Evolutionary conservation across 2,797 vertebrate species (phyloP), one percentile per base, ranked within the genome.

Genomic region (Scolopax bukidnonensis): DNA sequence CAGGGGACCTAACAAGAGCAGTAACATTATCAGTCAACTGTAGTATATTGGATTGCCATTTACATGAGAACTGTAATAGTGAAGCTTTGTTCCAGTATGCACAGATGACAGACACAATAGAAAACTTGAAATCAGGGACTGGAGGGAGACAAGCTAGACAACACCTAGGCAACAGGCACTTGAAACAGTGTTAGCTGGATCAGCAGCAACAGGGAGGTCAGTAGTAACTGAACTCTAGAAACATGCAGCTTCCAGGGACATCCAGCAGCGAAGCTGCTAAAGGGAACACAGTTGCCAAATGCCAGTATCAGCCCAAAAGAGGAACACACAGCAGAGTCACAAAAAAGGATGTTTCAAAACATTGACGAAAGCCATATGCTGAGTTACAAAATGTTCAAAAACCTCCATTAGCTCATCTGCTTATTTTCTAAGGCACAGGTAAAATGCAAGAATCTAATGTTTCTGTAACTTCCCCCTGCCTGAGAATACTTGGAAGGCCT

Each of bases 291-390:
- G 69, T 11, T 36, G 25, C 45, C 56, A 61, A 88, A 78, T 12
- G 51, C 28, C 64, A 38, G 30, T 23, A 79, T 53, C 45, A 53
- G 33, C 20, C 83, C 94, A 47, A 78, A 92, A 85, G 43, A 2
- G 9, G 32, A 83, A 48, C 24, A 23, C 11, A 12, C 1, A 40
- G 16, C n/a, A 41, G 43, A 9, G 41, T 88, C 38, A 56, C 45
- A 78, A 59, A 64, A 90, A 87, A 54, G 21, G 12, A 82, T 56
- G 17, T 41, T 77, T 71, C 74, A 90, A 88, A 93, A 73, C 30
- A 75, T 0, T 74, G 68, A 80, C 0, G 0, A 88, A 88, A 84
- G 21, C 8, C 43, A 88, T 23, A 74, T 0, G 0, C 1, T 13
- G 12, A 53, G n/a, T 68, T 79, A 89, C 54, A 86, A 83, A 78